Percentiles rank a stretch among this genome's conserved stretches.
These are phyloP conservation scores for Sebastes minor DNA, from an alignment of 2,797 vertebrate genomes.

Conservation along the genomic window DNA sequence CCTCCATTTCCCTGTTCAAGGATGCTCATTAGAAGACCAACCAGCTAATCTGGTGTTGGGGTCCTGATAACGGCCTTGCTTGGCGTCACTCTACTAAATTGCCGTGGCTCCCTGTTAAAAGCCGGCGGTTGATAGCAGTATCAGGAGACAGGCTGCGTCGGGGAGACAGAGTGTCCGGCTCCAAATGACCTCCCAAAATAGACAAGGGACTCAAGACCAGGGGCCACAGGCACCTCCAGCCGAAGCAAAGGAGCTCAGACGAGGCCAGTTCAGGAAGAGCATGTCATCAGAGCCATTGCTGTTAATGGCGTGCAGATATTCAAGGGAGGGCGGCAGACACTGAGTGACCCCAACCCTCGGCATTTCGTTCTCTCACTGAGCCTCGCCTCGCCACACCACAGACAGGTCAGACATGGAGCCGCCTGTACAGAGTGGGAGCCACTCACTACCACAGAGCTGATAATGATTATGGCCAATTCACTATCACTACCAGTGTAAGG, in stretches of 20 bases:
- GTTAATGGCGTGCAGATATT: slow-evolving; percentile 83
- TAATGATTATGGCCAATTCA: slow-evolving; percentile 71
- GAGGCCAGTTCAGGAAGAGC: slow-evolving; percentile 82
- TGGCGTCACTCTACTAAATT: slow-evolving; percentile 90
- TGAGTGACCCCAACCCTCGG: slow-evolving; percentile 63
- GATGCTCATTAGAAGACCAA: slow-evolving; percentile 84
- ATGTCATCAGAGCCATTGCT: slow-evolving; percentile 87
- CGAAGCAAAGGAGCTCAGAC: slow-evolving; percentile 57
- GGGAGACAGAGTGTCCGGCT: slow-evolving; percentile 85
- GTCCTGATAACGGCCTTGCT: slow-evolving; percentile 83
- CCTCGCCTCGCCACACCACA: slow-evolving; percentile 59
- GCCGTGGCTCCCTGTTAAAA: slow-evolving; percentile 85
- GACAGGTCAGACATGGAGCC: slow-evolving; percentile 83
- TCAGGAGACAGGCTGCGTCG: slow-evolving; percentile 86
- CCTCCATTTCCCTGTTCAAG: slow-evolving; percentile 73
- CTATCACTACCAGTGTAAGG: slow-evolving; percentile 67
- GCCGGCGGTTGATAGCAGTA: slow-evolving; percentile 87
- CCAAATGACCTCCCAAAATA: slow-evolving; percentile 91
- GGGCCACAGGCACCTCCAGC: slow-evolving; percentile 61
- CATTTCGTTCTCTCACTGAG: slow-evolving; percentile 60
- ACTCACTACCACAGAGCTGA: slow-evolving; percentile 70
- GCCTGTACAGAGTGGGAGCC: slow-evolving; percentile 74
- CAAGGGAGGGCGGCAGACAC: slow-evolving; percentile 76
- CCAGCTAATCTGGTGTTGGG: slow-evolving; percentile 83
- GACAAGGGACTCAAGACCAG: slow-evolving; percentile 82